Evolutionary conservation across 2,888 invertebrate species (phyloP).

Genomic region (Lithophane semibrunnea): DNA sequence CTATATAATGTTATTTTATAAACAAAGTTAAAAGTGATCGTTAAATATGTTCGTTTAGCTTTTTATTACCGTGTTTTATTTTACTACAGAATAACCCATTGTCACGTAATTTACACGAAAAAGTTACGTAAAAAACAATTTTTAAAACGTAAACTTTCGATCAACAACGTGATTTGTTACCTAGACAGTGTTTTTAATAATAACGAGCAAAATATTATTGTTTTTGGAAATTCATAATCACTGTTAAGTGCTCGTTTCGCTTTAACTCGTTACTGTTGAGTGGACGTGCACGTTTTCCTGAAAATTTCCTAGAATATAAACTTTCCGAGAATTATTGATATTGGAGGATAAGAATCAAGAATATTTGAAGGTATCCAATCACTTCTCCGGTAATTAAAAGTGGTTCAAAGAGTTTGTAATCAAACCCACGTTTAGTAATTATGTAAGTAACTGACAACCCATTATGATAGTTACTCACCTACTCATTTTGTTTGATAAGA

Average conservation of each 20-base stretch:
- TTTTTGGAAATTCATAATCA: background rate
- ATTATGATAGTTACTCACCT: constrained; percentile 43
- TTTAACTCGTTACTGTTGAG: background rate
- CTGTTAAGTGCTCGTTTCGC: background rate
- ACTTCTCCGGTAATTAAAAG: constrained; percentile 17
- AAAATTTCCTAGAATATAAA: background rate
- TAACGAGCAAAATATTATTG: constrained; percentile 22
- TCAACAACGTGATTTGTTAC: constrained; percentile 18
- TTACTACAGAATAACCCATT: constrained; percentile 16
- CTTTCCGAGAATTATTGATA: constrained; percentile 14
- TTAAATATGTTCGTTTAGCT: background rate
- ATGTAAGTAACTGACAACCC: constrained; percentile 40
- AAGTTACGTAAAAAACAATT: background rate
- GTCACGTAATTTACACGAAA: constrained; percentile 17
- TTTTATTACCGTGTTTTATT: background rate
- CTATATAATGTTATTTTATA: constrained; percentile 6
- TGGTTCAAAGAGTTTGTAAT: constrained; percentile 30
- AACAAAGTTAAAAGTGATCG: constrained; percentile 8
- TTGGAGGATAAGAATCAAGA: background rate
- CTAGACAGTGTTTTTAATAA: constrained; percentile 7
- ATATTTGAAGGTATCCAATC: constrained; percentile 29
- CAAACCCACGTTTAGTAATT: constrained; percentile 29
- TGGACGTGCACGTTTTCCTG: background rate
- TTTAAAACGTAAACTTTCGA: background rate
- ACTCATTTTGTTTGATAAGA: constrained; percentile 57